Evolutionary conservation across 2,113 vertebrate species (phyloP).

Genomic region (Oncorhynchus nerka): DNA sequence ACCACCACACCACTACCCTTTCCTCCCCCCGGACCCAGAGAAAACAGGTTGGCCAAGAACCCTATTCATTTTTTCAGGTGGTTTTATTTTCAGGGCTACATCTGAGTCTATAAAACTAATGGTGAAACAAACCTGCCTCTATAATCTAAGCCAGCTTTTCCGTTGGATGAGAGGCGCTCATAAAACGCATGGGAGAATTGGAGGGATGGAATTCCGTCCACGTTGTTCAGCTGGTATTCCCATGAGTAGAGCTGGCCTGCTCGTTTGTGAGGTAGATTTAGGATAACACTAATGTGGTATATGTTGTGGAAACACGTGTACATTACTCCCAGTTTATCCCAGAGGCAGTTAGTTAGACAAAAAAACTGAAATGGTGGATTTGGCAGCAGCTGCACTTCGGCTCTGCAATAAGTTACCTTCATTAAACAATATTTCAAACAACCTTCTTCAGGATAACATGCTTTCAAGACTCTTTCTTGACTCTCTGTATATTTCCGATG

Average conservation of each 20-base stretch:
- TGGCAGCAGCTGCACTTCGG: slow-evolving; percentile 32
- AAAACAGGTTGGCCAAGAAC: slow-evolving; percentile 39
- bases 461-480: background rate
- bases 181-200: slow-evolving; percentile 25
- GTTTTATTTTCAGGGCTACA: slow-evolving; percentile 36
- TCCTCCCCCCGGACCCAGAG: slow-evolving; percentile 18
- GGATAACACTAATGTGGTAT: background rate
- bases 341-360: slow-evolving; percentile 18
- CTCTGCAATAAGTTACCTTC: slow-evolving; percentile 38
- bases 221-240: slow-evolving; percentile 36
- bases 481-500: background rate
- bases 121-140: slow-evolving; percentile 50
- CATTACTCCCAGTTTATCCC: slow-evolving; percentile 8
- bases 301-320: slow-evolving; percentile 4
- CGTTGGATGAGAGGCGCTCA: slow-evolving; percentile 31
- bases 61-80: slow-evolving; percentile 9
- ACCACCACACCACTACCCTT: slow-evolving; percentile 31
- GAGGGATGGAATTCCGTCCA: slow-evolving; percentile 37
- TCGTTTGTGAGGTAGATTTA: slow-evolving; percentile 35
- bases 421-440: slow-evolving; percentile 25
- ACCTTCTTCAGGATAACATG: too few relatives aligned
- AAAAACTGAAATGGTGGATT: slow-evolving; percentile 11
- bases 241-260: slow-evolving; percentile 30
- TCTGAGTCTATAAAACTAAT: slow-evolving; percentile 53
- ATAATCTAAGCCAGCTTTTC: slow-evolving; percentile 48